Evolutionary conservation across 2,888 invertebrate species (phyloP).

Genomic region (Ametastegia equiseti): DNA sequence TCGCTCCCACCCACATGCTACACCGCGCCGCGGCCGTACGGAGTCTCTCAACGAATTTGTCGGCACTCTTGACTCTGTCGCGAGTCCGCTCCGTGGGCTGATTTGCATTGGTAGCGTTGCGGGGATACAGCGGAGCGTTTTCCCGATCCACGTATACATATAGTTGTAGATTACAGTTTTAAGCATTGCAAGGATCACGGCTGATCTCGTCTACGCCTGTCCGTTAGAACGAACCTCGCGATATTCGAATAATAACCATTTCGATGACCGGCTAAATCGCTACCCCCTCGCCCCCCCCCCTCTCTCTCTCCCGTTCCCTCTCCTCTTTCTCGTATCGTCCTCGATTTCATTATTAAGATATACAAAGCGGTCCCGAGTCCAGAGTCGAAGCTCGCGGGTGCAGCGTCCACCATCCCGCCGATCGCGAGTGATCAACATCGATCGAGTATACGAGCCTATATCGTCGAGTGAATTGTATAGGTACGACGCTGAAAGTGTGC

Average conservation of each 20-base stretch:
- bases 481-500: not conserved
- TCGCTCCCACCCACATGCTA: conserved; percentile 18
- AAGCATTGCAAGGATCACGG: not conserved
- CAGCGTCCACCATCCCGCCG: not conserved
- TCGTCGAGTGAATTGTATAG: not conserved
- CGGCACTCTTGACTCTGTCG: conserved; percentile 38
- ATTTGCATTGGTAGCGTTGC: not conserved
- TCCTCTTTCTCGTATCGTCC: not conserved
- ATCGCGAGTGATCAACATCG: conserved; percentile 19
- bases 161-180: conserved; percentile 23
- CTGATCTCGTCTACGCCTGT: not conserved
- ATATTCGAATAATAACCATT: not conserved
- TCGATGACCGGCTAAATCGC: not conserved
- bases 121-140: not conserved
- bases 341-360: not conserved
- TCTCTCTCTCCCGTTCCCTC: no score
- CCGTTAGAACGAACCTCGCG: not conserved
- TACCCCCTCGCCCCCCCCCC: no score
- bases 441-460: conserved; percentile 8
- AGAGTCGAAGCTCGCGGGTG: not conserved
- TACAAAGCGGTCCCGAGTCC: not conserved
- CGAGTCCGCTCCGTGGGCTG: conserved; percentile 17
- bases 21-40: conserved; percentile 9
- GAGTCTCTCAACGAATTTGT: conserved; percentile 22
- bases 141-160: conserved; percentile 7